phyloP scores from a whole-genome alignment of 2,797 vertebrate species.

The Hafferia zeledoni region DNA sequence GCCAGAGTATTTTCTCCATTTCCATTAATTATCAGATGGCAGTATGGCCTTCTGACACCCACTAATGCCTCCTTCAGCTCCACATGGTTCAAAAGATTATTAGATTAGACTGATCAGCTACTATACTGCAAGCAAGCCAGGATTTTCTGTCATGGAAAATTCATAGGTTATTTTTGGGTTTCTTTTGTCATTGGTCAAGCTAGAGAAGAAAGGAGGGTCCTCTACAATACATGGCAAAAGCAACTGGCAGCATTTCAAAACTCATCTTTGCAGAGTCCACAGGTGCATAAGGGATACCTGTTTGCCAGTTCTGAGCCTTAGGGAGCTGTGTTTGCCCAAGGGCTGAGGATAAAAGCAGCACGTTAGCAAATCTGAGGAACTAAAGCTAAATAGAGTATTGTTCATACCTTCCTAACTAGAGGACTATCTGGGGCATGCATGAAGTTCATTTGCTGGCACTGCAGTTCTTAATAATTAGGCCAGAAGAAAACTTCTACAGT shows the following conservation, averaged over 20 bases:
- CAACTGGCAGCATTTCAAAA: background rate
- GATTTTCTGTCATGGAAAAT: conserved; percentile 72
- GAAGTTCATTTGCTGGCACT: conserved; percentile 3
- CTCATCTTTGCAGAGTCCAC: background rate
- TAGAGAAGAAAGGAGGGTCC: background rate
- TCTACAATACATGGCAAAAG: background rate
- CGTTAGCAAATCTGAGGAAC: background rate
- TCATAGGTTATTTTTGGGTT: conserved; percentile 47
- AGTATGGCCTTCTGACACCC: conserved; percentile 21
- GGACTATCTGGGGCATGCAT: background rate
- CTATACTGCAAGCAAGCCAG: conserved; percentile 45
- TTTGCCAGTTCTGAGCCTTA: background rate
- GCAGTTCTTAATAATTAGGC: background rate
- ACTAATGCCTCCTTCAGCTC: conserved; percentile 59
- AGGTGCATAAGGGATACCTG: background rate
- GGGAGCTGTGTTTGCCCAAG: background rate
- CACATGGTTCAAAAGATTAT: conserved; percentile 67
- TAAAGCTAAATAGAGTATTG: background rate
- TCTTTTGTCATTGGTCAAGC: conserved; percentile 2
- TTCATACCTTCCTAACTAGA: background rate
- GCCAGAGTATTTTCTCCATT: background rate
- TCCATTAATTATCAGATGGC: conserved; percentile 15
- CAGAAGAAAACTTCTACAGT: background rate
- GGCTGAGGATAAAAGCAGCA: background rate
- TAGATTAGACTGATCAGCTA: conserved; percentile 61